Conservation (phyloP, 2,113 vertebrate species). For the Hippocampus barbouri region DNA sequence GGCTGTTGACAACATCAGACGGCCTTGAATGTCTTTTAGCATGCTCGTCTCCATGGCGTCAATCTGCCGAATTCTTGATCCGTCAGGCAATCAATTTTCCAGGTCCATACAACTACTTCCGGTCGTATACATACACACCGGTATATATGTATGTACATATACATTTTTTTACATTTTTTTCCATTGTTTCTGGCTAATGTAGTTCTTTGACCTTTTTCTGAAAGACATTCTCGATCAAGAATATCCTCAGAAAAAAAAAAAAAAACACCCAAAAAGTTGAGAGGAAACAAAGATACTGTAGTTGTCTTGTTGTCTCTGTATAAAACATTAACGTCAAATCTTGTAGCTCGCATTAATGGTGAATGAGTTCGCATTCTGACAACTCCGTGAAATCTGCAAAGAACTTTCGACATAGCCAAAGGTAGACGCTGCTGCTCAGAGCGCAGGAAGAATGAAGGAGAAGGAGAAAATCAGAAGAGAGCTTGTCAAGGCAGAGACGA, state of each 20-base stretch:
- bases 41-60: too few species aligned
- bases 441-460: slow-evolving; percentile 26
- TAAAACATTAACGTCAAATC: slow-evolving; percentile 2
- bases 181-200: neutral
- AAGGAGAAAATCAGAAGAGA: slow-evolving; percentile 11
- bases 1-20: too few species aligned
- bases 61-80: too few species aligned
- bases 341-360: neutral
- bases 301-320: neutral
- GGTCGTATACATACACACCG: too few species aligned
- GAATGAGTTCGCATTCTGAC: neutral
- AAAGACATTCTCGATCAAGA: neutral
- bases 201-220: neutral
- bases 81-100: too few species aligned
- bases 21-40: too few species aligned
- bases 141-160: too few species aligned
- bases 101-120: too few species aligned
- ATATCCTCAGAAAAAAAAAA: neutral
- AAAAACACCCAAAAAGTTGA: neutral
- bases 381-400: neutral
- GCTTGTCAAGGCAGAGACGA: slow-evolving; percentile 27
- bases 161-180: too few species aligned
- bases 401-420: neutral
- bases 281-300: neutral
- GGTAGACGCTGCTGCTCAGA: neutral